These are phyloP conservation scores for Ichneumon xanthorius DNA, from an alignment of 2,888 invertebrate species.

Conservation along the genomic window DNA sequence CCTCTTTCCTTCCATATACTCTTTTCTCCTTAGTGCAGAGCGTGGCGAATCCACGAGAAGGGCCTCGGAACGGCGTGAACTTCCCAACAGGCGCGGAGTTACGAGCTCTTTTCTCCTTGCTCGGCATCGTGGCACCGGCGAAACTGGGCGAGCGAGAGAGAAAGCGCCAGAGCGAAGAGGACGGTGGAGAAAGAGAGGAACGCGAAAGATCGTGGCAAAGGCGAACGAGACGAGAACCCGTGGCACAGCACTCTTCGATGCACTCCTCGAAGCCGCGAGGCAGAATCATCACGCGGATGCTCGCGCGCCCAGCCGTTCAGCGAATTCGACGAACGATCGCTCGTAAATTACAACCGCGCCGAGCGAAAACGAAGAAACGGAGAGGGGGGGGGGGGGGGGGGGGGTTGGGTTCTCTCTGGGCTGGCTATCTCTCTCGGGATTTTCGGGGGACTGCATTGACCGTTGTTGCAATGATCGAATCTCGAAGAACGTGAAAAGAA, in stretches of 20 bases:
- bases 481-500: slow-evolving; percentile 42
- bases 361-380: slow-evolving; percentile 57
- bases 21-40: slow-evolving; percentile 58
- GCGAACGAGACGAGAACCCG: slow-evolving; percentile 36
- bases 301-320: slow-evolving; percentile 66
- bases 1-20: slow-evolving; percentile 28
- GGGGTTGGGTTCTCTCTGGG: background rate
- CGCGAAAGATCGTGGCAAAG: slow-evolving; percentile 31
- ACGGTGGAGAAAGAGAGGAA: background rate
- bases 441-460: slow-evolving; percentile 29
- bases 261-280: slow-evolving; percentile 73
- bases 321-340: slow-evolving; percentile 79
- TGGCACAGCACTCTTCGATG: slow-evolving; percentile 55
- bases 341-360: slow-evolving; percentile 77
- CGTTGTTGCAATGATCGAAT: slow-evolving; percentile 37
- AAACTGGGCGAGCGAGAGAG: slow-evolving; percentile 21
- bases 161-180: background rate
- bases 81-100: slow-evolving; percentile 64
- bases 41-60: slow-evolving; percentile 68
- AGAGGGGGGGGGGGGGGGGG: too few relatives aligned
- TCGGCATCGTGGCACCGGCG: slow-evolving; percentile 26
- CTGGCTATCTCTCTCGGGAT: slow-evolving; percentile 8
- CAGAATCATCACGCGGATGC: slow-evolving; percentile 74
- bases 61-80: slow-evolving; percentile 63
- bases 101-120: slow-evolving; percentile 55